phyloP scores from a whole-genome alignment of 2,888 invertebrate genomes.

The Sphaerophoria rueppellii region DNA sequence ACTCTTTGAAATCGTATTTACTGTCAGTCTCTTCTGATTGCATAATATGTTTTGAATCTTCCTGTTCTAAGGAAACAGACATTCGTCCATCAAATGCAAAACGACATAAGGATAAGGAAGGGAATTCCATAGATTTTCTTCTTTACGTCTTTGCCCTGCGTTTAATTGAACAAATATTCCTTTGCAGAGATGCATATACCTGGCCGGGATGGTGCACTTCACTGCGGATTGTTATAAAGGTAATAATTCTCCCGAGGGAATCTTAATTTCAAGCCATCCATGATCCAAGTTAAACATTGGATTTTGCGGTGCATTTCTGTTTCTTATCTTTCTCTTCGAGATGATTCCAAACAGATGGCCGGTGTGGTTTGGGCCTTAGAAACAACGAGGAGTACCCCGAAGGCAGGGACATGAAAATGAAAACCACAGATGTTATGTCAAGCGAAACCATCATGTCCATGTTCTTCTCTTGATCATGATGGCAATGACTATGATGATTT shows the following conservation, averaged over 20 bases:
- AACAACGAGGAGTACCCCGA: conserved; percentile 6
- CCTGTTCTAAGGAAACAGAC: conserved; percentile 33
- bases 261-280: conserved; percentile 59
- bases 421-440: conserved; percentile 67
- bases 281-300: conserved; percentile 26
- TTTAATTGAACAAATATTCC: conserved; percentile 71
- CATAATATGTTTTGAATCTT: conserved; percentile 42
- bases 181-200: neutral
- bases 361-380: conserved; percentile 51
- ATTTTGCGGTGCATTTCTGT: conserved; percentile 43
- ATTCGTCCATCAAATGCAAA: conserved; percentile 63
- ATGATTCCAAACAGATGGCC: conserved; percentile 65
- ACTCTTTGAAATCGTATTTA: conserved; percentile 49
- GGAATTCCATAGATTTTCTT: neutral
- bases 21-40: conserved; percentile 44
- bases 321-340: conserved; percentile 56
- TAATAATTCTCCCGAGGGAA: conserved; percentile 59
- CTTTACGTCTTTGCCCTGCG: conserved; percentile 28
- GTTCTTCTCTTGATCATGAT: conserved; percentile 6
- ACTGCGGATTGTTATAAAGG: conserved; percentile 45
- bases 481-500: conserved; percentile 57
- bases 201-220: neutral
- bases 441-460: conserved; percentile 55
- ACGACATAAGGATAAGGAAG: conserved; percentile 54
- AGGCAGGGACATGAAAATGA: conserved; percentile 22